Base-by-base conservation (phyloP, 2,888 invertebrate genomes). In the Drosophila putrida region DNA sequence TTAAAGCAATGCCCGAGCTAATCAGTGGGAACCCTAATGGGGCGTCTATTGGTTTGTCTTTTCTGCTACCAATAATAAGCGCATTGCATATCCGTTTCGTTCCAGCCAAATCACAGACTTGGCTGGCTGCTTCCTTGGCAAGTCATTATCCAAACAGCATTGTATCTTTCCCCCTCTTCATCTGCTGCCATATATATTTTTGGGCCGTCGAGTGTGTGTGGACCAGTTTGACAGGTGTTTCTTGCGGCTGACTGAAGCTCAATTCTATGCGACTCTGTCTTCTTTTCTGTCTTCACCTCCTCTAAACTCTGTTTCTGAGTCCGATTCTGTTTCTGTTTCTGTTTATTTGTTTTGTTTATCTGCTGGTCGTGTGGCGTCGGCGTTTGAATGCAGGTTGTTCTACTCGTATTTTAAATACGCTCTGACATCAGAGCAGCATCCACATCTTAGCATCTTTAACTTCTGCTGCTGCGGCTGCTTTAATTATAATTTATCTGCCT, bases 211-310 rank as follows among this genome's bases (percentile, higher is more conserved):
- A 65, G 46, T 62, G 65, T 71, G 64, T 70, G 75, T 84, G 91
- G 89, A 90, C 90, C 91, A 86, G 90, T 90, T 90, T 91, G 90
- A 90, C 90, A 90, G 90, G 90, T 90, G 90, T 90, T 91, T 90
- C 90, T 86, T 82, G 80, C 75, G 83, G 83, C 86, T 88, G 88
- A 88, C 88, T 83, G 80, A 85, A 84, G 82, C 82, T 88, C 82
- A 71, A 85, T 83, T 84, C 83, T 87, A 83, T 83, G 80, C 82
- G 86, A 88, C 88, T 20, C 20, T 20, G 88, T 80, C 70, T 78
- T 47, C 64, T 43, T 46, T 64, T 60, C 31, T 44, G 54, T 55
- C 35, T 63, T 67, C 63, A 59, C 41, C 61, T 57, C 13, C 35
- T 35, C 20, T 33, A 20, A 35, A 39, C 58, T 53, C 35, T 44